Base-by-base conservation (phyloP, 2,797 vertebrate species). In the Diceros bicornis region DNA sequence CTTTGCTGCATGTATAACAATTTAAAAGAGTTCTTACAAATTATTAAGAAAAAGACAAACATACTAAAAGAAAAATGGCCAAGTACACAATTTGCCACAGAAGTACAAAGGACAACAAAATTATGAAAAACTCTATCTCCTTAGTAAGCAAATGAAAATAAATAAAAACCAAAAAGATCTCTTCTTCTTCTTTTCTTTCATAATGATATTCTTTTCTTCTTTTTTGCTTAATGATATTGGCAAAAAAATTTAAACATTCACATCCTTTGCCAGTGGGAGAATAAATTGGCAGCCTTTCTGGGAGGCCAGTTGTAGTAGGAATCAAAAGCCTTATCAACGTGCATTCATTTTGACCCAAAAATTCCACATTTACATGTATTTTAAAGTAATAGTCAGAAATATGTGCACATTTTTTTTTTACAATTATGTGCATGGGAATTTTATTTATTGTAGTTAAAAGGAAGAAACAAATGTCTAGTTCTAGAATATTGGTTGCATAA, bases 351-450 rank as follows among this genome's bases (percentile, higher is more conserved):
- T 50, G 41, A 95, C 52, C 61, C 62, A 92, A n/a, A 16, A 92
- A 72, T 82, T 74, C 47, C 47, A 66, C 29, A 59, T 25, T 52
- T 34, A 57, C 68, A 14, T 55, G 21, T 34, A 44, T 52, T 95
- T 79, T 94, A 79, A 92, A 93, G 32, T 50, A 89, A 87, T 59
- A 66, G 92, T 86, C 44, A 62, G 57, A 89, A 84, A 62, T 44
- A 41, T 41, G 62, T 83, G 9, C 57, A 57, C 57, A n/a, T n/a
- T n/a, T 94, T 52, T n/a, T 82, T 9, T 91, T 93, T 78, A 81
- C 79, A 72, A 78, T 61, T 93, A 89, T 68, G 20, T 92, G 29
- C 61, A 62, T 12, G 27, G 82, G 50, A 52, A 37, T 82, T 91
- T 72, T 87, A 74, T 66, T 68, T 94, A 57, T 44, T 94, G 47